Conservation (phyloP, 2,113 vertebrate species). For the Anguilla rostrata region DNA sequence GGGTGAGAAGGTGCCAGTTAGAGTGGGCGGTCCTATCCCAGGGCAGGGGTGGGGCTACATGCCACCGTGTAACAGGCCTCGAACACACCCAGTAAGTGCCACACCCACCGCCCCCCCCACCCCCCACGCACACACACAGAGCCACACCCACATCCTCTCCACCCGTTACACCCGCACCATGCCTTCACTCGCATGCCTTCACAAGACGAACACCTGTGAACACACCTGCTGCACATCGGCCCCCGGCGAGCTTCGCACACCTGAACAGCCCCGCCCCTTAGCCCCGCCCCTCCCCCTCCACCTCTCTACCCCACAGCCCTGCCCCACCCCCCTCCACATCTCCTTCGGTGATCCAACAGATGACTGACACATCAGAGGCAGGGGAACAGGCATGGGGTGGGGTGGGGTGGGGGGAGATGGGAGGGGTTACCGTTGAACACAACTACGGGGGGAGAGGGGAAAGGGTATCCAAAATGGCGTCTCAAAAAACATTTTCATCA, state of each 20-base stretch:
- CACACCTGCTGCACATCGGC: not conserved
- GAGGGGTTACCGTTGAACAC: not conserved
- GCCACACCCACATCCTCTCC: no score
- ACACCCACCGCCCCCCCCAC: not conserved
- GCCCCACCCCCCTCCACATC: constrained; percentile 6
- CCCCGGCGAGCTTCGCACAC: no score
- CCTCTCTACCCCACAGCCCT: not conserved
- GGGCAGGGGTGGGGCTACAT: not conserved
- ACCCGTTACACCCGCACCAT: not conserved
- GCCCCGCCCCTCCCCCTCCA: no score
- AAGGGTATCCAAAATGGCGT: constrained; percentile 33
- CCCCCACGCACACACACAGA: not conserved
- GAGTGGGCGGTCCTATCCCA: not conserved
- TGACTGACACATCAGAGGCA: constrained; percentile 35
- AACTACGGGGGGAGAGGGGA: constrained; percentile 17
- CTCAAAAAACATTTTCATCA: constrained; percentile 29
- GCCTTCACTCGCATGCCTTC: not conserved
- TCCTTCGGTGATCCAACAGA: constrained; percentile 21
- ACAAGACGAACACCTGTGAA: not conserved
- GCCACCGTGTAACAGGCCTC: not conserved
- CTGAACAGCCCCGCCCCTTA: constrained; percentile 10
- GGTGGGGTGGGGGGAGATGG: not conserved
- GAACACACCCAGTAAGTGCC: not conserved
- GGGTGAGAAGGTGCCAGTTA: not conserved
- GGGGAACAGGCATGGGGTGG: constrained; percentile 23